Conservation (phyloP, 2,113 vertebrate species). For the chimpanzee (Pan troglodytes) region NHGRI_mPanTro3-v2.1_pri NC_072401.2:187254001-187254500, state of each 20-base stretch:
- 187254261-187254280: conserved; percentile 97
- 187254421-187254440: conserved; percentile 8
- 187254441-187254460: not conserved
- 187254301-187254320: conserved; percentile 98
- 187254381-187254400: not conserved
- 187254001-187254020: not conserved
- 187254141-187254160: conserved; percentile 92
- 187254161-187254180: conserved; percentile 89
- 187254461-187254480: not conserved
- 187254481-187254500: not conserved
- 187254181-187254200: conserved; percentile 86
- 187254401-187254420: not conserved
- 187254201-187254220: conserved; percentile 88
- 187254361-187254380: conserved; percentile 63
- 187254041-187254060: not conserved
- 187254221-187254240: conserved; percentile 91
- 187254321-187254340: conserved; percentile 94
- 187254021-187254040: not conserved
- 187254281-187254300: conserved; percentile 96
- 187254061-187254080: not conserved
- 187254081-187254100: not conserved
- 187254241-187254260: conserved; percentile 96
- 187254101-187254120: not conserved
- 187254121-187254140: conserved; percentile 65
- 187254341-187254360: conserved; percentile 86